A percentile compares a stretch with the other conserved stretches of the same genome.
These are phyloP conservation scores for Corythornis madagascariensis DNA, from an alignment of 2,113 vertebrate species.

Conservation along the genomic window DNA sequence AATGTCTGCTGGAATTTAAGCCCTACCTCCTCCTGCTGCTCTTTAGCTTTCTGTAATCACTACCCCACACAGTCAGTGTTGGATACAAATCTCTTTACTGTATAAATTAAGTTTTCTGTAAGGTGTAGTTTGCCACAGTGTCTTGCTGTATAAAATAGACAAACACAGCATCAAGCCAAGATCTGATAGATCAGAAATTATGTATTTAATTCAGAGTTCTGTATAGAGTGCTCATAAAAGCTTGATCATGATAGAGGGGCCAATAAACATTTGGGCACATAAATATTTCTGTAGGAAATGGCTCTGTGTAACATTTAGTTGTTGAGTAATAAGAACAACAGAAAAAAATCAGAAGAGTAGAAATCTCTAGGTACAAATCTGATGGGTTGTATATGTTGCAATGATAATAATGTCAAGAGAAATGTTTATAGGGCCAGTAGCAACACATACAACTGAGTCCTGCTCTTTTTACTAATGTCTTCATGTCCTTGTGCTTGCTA, in stretches of 20 bases:
- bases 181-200: conserved; percentile 52
- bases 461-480: neutral
- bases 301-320: conserved; percentile 71
- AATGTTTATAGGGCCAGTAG: conserved; percentile 7
- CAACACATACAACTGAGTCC: neutral
- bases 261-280: conserved; percentile 70
- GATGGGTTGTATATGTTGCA: conserved; percentile 2
- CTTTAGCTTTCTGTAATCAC: conserved; percentile 12
- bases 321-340: conserved; percentile 63
- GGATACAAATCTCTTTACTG: conserved; percentile 32
- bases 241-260: conserved; percentile 69
- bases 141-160: conserved; percentile 41
- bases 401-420: conserved; percentile 28
- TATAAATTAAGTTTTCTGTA: neutral
- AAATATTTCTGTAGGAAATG: conserved; percentile 73
- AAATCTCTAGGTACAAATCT: conserved; percentile 61
- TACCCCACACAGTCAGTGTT: neutral
- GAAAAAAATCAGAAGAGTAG: conserved; percentile 47
- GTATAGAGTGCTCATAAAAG: conserved; percentile 69
- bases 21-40: neutral
- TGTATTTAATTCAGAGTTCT: conserved; percentile 70
- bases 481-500: neutral
- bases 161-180: neutral
- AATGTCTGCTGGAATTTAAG: neutral
- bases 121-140: conserved; percentile 1